phyloP scores from a whole-genome alignment of 2,888 invertebrate species.

The Boloria selene region DNA sequence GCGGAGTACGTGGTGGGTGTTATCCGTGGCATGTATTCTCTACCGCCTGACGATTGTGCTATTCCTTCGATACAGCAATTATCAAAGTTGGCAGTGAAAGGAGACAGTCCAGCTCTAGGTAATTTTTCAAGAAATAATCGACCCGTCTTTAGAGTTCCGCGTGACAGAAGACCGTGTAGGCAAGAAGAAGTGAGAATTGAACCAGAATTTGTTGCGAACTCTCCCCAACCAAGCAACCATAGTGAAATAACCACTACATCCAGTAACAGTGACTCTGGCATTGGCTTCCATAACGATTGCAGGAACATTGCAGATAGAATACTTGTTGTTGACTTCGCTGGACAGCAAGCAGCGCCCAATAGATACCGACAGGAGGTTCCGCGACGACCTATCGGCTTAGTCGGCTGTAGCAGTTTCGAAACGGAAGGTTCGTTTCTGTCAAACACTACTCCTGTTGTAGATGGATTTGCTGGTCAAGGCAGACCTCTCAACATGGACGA shows the following conservation, averaged over 20 bases:
- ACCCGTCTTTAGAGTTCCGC: slow-evolving; percentile 61
- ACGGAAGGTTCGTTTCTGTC: slow-evolving; percentile 74
- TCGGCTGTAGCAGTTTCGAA: slow-evolving; percentile 72
- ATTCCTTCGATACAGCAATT: slow-evolving; percentile 71
- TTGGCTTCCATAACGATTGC: slow-evolving; percentile 95
- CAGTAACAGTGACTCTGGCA: slow-evolving; percentile 97
- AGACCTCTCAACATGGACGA: slow-evolving; percentile 73
- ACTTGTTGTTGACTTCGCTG: slow-evolving; percentile 88
- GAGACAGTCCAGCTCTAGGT: slow-evolving; percentile 70
- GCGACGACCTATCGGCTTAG: slow-evolving; percentile 66
- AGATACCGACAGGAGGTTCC: slow-evolving; percentile 65
- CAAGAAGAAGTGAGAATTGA: slow-evolving; percentile 65
- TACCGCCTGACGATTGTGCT: slow-evolving; percentile 73
- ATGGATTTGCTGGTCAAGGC: slow-evolving; percentile 77
- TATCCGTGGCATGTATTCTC: slow-evolving; percentile 87
- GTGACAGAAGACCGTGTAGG: slow-evolving; percentile 63
- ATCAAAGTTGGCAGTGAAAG: slow-evolving; percentile 71
- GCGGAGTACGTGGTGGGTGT: slow-evolving; percentile 89
- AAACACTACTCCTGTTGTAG: slow-evolving; percentile 77
- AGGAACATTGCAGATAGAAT: slow-evolving; percentile 92
- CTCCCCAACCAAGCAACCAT: slow-evolving; percentile 92
- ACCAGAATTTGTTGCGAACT: slow-evolving; percentile 85
- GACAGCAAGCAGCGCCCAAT: slow-evolving; percentile 60
- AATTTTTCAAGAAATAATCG: slow-evolving; percentile 67
- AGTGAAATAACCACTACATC: slow-evolving; percentile 92